Percentiles rank a stretch among this genome's conserved stretches.
These are phyloP conservation scores for Rhopalosiphum padi DNA, from an alignment of 1,140 invertebrate genomes.

Conservation along the genomic window DNA sequence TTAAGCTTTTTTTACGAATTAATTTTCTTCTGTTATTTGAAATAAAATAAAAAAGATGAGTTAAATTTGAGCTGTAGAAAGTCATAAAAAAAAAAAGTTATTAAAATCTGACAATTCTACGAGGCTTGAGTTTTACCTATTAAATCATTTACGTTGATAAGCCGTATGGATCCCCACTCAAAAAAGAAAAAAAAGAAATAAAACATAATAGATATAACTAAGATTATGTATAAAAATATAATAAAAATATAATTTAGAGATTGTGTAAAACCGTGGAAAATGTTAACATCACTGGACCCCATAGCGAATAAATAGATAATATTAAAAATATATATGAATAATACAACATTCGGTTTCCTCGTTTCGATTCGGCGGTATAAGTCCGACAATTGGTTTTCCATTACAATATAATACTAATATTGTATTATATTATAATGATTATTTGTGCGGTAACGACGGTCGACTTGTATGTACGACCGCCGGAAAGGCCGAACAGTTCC, in stretches of 20 bases:
- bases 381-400: neutral
- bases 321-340: neutral
- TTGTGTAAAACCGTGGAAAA: no score
- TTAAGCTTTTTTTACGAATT: neutral
- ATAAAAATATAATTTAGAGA: no score
- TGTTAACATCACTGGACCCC: no score
- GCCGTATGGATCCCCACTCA: no score
- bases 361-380: neutral
- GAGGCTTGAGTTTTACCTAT: neutral
- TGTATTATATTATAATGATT: neutral
- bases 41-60: neutral
- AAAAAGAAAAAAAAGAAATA: no score
- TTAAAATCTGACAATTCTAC: no score
- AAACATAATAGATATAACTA: no score
- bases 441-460: neutral
- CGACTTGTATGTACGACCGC: neutral
- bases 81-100: no score
- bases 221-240: no score
- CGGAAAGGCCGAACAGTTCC: conserved; percentile 45
- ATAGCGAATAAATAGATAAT: neutral
- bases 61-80: neutral
- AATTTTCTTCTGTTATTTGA: neutral
- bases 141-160: neutral
- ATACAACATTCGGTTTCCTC: neutral
- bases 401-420: neutral